A percentile compares a stretch with the other conserved stretches of the same genome.
Conservation (phyloP, 2,113 vertebrate genomes). For the Actenoides lindsayi region DNA sequence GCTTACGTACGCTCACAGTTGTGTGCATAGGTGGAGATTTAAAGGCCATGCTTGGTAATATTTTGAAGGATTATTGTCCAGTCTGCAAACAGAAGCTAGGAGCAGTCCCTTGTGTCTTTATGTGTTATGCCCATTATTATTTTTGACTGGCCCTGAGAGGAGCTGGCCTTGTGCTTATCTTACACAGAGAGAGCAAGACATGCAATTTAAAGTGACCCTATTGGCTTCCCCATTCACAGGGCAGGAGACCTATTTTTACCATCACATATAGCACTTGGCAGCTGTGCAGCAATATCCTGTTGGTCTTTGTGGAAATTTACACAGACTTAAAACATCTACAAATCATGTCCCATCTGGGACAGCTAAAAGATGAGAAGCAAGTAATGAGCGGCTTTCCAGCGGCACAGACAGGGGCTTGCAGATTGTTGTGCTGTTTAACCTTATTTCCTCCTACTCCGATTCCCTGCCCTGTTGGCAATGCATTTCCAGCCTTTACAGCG, state of each 20-base stretch:
- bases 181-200: neutral
- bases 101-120: neutral
- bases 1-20: neutral
- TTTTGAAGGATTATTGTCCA: neutral
- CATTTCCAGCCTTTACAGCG: neutral
- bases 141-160: neutral
- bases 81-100: neutral
- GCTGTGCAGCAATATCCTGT: neutral
- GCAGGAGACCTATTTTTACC: neutral
- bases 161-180: neutral
- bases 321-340: neutral
- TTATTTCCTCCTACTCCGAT: neutral
- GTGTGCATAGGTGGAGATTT: neutral
- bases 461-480: neutral
- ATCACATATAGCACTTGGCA: neutral
- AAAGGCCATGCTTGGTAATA: neutral
- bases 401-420: neutral
- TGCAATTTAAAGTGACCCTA: neutral
- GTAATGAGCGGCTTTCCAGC: neutral
- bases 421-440: neutral
- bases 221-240: neutral
- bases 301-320: neutral
- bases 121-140: neutral
- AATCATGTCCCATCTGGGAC: neutral
- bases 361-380: neutral